Base-by-base conservation (phyloP, 2,888 invertebrate species). In the Caenorhabditis sinica region DNA sequence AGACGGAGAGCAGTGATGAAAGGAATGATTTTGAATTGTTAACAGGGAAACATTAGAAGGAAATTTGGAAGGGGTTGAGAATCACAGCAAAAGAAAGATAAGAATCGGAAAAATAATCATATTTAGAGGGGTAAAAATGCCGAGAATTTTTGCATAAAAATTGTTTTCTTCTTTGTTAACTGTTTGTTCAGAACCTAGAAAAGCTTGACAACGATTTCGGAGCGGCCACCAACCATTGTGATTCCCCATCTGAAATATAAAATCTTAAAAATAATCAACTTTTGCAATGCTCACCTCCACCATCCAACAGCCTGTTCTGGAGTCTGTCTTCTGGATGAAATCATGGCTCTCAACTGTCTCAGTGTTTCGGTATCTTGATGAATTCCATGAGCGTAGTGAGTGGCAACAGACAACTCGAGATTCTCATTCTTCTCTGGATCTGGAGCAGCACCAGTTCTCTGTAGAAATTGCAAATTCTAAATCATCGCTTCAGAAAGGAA, bases 371-470 rank as follows among this genome's bases (percentile, higher is more conserved):
- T 90, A 61, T 92, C 88, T 72, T 91, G 91, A 79, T 90, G 74
- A 11, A 66, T 51, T 65, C 91, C 92, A 71, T 92, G 92, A 2
- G 91, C 91, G 63, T 92, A 90, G 58, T 92, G 92, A 25, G 91
- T 90, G 8, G 92, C 92, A 2, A 90, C 92, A 2, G 91, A 88
- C 25, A 92, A 61, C 66, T 92, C 92, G 25, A 92, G 81, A 36
- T 86, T 90, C 36, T 89, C 89, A 11, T 79, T 72, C 17, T 53
- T 83, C 15, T 87, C 82, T 9, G 89, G 87, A 36, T 89, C 85
- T 2, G 82, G 85, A 2, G 87, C 83, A 25, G 49, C 73, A 5
- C 81, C 75, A 8, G 69, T 33, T n/a, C 30, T 63, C 88, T 89
- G 66, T 17, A 86, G n/a, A n/a, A n/a, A n/a, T n/a, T n/a, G n/a